Conservation (phyloP, 2,113 vertebrate genomes). For the Gasterosteus nipponicus region DNA sequence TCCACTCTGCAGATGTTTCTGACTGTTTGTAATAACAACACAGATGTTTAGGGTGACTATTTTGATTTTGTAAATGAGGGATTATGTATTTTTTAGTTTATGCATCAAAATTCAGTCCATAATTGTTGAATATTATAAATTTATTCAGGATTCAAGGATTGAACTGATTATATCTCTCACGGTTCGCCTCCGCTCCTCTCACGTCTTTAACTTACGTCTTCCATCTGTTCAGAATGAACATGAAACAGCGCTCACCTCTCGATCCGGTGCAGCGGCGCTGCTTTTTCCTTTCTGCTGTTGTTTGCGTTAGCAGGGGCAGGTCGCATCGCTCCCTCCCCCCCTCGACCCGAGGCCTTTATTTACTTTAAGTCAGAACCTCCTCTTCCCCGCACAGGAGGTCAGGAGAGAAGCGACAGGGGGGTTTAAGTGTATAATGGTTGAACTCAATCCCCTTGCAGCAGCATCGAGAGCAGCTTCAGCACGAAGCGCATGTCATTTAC, state of each 20-base stretch:
- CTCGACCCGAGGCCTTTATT: constrained; percentile 61
- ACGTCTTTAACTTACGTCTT: constrained; percentile 11
- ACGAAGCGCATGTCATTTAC: constrained; percentile 81
- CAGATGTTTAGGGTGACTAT: background rate
- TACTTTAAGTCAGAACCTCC: constrained; percentile 60
- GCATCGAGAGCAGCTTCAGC: constrained; percentile 57
- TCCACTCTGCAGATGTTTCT: background rate
- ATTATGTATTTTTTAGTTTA: no score
- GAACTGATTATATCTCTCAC: background rate
- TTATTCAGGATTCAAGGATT: no score
- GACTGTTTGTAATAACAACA: background rate
- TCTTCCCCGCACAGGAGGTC: constrained; percentile 51
- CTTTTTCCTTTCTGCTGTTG: background rate
- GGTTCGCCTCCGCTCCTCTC: background rate
- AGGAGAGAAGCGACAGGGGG: constrained; percentile 14
- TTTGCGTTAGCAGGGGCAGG: constrained; percentile 31
- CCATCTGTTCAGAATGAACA: constrained; percentile 39
- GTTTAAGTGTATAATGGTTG: constrained; percentile 33
- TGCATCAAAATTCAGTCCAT: no score
- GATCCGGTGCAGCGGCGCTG: constrained; percentile 23
- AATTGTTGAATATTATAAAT: background rate
- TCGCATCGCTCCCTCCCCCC: constrained; percentile 36
- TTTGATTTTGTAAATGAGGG: background rate
- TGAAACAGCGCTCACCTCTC: constrained; percentile 30
- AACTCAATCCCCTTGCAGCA: constrained; percentile 54